A percentile compares a stretch with the other conserved stretches of the same genome.
Evolutionary conservation across 2,888 invertebrate species (phyloP).

Genomic region (Willowsia nigromaculata): DNA sequence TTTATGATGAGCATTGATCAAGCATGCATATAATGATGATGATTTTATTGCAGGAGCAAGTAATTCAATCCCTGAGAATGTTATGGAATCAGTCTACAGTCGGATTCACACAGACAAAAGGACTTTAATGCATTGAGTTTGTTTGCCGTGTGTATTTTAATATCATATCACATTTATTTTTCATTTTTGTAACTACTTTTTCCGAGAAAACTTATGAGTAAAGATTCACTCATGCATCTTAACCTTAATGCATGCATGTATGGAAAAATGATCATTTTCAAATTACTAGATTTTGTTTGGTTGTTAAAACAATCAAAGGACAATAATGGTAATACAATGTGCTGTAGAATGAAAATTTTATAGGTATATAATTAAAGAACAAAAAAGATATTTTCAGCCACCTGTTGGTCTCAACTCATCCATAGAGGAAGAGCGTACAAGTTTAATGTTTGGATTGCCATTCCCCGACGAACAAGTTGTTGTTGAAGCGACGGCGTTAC

Average conservation of each 20-base stretch:
- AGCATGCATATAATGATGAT: background rate
- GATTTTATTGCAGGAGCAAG: background rate
- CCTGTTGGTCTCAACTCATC: conserved; percentile 78
- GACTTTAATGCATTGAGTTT: too few relatives aligned
- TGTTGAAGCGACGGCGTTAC: conserved; percentile 18
- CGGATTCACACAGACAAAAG: background rate
- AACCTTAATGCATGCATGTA: too few relatives aligned
- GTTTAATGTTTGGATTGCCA: conserved; percentile 50
- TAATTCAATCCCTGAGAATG: background rate
- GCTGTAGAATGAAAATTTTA: background rate
- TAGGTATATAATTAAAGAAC: background rate
- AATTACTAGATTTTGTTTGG: too few relatives aligned
- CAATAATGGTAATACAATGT: background rate
- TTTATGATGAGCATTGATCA: too few relatives aligned
- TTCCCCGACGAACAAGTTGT: conserved; percentile 55
- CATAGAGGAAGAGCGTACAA: conserved; percentile 76
- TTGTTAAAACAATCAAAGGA: too few relatives aligned
- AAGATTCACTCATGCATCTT: too few relatives aligned
- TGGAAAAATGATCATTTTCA: too few relatives aligned
- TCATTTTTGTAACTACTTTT: too few relatives aligned
- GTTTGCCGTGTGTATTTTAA: too few relatives aligned
- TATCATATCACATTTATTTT: too few relatives aligned
- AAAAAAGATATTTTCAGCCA: conserved; percentile 57
- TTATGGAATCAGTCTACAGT: background rate
- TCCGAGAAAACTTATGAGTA: too few relatives aligned